Evolutionary conservation across 2,888 invertebrate species (phyloP).

Genomic region (Drosophila kuntzei): DNA sequence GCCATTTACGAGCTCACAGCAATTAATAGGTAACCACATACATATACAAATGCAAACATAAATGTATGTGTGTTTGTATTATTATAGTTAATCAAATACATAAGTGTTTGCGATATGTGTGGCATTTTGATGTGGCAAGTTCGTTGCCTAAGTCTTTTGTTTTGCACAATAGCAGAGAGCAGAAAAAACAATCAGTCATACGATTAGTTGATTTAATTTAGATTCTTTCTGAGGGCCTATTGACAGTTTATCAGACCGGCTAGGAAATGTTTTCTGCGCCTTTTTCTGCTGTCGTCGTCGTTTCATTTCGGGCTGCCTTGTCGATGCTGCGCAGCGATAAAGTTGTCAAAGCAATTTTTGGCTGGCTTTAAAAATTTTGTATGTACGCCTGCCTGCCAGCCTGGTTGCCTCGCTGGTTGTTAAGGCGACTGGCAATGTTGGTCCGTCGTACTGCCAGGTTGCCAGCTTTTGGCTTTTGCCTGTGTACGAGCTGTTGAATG

Average conservation of each 20-base stretch:
- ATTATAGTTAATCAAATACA: constrained; percentile 43
- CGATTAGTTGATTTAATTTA: constrained; percentile 79
- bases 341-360: constrained; percentile 80
- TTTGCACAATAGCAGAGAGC: constrained; percentile 24
- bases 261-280: constrained; percentile 67
- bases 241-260: constrained; percentile 71
- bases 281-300: constrained; percentile 40
- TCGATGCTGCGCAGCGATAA: constrained; percentile 76
- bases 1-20: constrained; percentile 69
- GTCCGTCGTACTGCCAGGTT: constrained; percentile 25
- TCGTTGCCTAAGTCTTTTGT: constrained; percentile 73
- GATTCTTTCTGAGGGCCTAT: constrained; percentile 70
- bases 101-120: constrained; percentile 54
- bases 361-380: constrained; percentile 67
- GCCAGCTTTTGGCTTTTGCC: constrained; percentile 40
- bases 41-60: constrained; percentile 25
- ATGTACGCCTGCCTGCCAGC: constrained; percentile 50
- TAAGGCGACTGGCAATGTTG: constrained; percentile 40
- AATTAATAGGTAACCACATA: constrained; percentile 67
- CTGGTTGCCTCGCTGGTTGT: constrained; percentile 29
- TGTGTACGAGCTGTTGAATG: constrained; percentile 69
- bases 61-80: constrained; percentile 18
- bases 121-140: constrained; percentile 65
- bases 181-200: constrained; percentile 62
- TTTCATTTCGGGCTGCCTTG: constrained; percentile 55